Conservation (phyloP, 2,797 vertebrate genomes). For the Trichosurus vulpecula region DNA sequence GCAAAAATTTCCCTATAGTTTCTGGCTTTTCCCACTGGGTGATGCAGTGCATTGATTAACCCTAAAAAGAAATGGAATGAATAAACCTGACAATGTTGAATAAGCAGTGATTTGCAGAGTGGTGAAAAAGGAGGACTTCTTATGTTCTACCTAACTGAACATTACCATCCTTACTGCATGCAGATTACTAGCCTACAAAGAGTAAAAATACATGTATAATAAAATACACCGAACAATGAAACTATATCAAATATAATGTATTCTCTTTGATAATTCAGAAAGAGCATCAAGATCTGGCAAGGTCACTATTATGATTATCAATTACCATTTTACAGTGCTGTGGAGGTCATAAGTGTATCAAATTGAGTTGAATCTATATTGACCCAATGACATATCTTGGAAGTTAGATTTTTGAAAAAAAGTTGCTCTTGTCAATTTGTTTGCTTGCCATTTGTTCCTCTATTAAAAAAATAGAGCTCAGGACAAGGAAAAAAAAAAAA, state of each 20-base stretch:
- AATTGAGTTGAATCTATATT: not conserved
- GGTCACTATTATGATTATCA: not conserved
- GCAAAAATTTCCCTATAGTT: not conserved
- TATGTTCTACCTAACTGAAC: not conserved
- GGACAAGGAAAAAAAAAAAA: not conserved
- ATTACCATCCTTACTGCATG: not conserved
- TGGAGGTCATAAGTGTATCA: not conserved
- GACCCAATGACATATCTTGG: not conserved
- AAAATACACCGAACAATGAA: not conserved
- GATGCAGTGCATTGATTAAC: not conserved
- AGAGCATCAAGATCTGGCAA: not conserved
- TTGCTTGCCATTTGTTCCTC: not conserved
- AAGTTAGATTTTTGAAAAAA: not conserved
- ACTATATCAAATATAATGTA: not conserved
- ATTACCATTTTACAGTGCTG: not conserved
- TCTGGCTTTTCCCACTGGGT: not conserved
- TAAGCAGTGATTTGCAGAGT: not conserved
- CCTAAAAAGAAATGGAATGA: not conserved
- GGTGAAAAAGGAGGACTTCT: too few species aligned
- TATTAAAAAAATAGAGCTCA: not conserved
- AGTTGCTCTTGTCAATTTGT: not conserved
- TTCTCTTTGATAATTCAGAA: not conserved
- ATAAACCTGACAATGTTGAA: not conserved
- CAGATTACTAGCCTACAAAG: not conserved
- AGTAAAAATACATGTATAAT: not conserved